Evolutionary conservation across 2,113 vertebrate genomes (phyloP), one percentile per base, ranked within the genome.

Genomic region (Paratilapia polleni): DNA sequence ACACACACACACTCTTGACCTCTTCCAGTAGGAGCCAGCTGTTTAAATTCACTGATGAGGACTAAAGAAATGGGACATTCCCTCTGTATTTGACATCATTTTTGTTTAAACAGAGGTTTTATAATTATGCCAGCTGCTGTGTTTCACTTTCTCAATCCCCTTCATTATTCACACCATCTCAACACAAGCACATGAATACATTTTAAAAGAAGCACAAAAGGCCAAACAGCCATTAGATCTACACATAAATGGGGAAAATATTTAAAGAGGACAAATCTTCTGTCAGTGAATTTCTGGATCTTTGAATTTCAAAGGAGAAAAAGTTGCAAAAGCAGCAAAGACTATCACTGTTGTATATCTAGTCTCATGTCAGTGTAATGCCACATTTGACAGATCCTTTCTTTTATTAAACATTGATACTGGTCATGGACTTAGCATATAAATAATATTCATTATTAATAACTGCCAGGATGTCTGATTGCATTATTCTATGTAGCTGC

Each of bases 1-100:
- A 70, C 43, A 61, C 57, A 66, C 49, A 70, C 49, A 26, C 17
- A 62, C 49, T 41, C 8, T 19, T 11, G 57, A 66, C 17, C 61
- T 87, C 70, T 81, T 88, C 57, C 82, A 80, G 34, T 56, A 54
- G 77, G 22, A 78, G 84, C 84, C 86, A 89, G 92, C 85, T 90
- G 88, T 85, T 91, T 63, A 68, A 80, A 85, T 78, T 76, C 85
- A 80, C 88, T 11, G 54, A 84, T 74, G 81, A 73, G 68, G 38
- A 54, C 52, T 73, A 78, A 75, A 80, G 47, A 87, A 82, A 82
- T 77, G 75, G 70, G 82, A 83, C 82, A 74, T 62, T 87, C 78
- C 10, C 59, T 85, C 80, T 81, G 24, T 76, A 82, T 92, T 26
- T 77, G 36, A 78, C 57, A 74, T 52, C 1, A 38, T 80, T 83